phyloP scores from a whole-genome alignment of 2,888 invertebrate genomes.

The Lasioglossum figueresi region DNA sequence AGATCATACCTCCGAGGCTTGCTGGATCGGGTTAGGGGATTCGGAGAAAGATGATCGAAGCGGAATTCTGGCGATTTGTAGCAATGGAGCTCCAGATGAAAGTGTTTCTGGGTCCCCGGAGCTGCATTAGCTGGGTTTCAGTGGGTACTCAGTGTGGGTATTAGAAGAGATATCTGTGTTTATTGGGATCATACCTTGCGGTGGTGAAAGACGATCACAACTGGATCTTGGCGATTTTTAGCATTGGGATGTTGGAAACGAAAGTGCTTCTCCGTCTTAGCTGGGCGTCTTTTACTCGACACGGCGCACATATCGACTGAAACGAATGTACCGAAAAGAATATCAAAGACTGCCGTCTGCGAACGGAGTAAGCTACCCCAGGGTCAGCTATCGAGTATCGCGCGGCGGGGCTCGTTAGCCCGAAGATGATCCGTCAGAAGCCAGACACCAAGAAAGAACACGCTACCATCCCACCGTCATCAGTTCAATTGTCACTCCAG shows the following conservation, averaged over 20 bases:
- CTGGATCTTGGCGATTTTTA: neutral
- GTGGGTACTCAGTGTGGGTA: neutral
- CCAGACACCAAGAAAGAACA: neutral
- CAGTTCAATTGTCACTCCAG: slow-evolving; percentile 61
- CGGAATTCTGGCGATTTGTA: neutral
- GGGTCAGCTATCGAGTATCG: slow-evolving; percentile 2
- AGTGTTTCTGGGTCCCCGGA: neutral
- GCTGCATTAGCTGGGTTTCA: neutral
- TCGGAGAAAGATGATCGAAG: neutral
- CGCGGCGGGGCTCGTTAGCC: neutral
- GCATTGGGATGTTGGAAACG: neutral
- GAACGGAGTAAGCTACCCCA: neutral
- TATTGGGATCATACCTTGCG: neutral
- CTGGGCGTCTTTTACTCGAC: neutral
- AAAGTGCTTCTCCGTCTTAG: neutral
- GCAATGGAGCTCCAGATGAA: neutral
- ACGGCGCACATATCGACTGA: neutral
- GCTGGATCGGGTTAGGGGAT: neutral
- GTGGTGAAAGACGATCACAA: neutral
- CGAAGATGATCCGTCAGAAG: slow-evolving; percentile 8
- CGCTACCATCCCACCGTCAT: slow-evolving; percentile 55
- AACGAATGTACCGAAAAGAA: neutral
- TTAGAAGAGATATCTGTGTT: neutral
- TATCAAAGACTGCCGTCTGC: neutral
- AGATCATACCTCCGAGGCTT: neutral